Evolutionary conservation across 2,797 vertebrate genomes (phyloP).

Genomic region (Chiroxiphia lanceolata): DNA sequence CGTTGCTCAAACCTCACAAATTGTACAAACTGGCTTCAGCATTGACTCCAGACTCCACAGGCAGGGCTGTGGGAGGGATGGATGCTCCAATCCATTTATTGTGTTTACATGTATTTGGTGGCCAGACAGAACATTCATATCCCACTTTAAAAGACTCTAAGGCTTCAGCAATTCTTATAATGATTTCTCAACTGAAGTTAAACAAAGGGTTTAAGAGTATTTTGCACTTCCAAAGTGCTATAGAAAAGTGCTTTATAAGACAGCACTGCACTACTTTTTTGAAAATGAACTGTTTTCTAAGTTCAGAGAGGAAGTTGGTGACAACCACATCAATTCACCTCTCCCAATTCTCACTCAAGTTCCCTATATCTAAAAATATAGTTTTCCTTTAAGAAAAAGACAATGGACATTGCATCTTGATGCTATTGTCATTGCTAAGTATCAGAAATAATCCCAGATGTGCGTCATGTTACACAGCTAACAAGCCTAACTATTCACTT

Average conservation of each 20-base stretch:
- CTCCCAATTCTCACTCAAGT: neutral
- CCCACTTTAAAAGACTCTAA: neutral
- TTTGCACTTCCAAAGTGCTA: neutral
- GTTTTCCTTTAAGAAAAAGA: neutral
- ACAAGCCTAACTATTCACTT: neutral
- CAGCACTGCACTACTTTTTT: neutral
- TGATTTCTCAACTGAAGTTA: neutral
- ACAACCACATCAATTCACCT: neutral
- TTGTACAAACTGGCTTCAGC: neutral
- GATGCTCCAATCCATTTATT: neutral
- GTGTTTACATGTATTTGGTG: neutral
- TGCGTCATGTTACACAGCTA: neutral
- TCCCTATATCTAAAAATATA: neutral
- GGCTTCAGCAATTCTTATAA: neutral
- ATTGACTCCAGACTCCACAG: fast-evolving
- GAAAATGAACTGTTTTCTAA: neutral
- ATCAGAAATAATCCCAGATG: neutral
- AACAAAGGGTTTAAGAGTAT: neutral
- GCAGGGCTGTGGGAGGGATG: neutral
- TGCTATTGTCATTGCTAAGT: neutral
- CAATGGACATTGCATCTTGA: neutral
- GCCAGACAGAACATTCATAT: neutral
- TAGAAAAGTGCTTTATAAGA: neutral
- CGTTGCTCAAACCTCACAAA: neutral
- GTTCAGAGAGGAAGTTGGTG: neutral